Evolutionary conservation across 2,113 vertebrate species (phyloP), one percentile per base, ranked within the genome.

Genomic region (Parus major): DNA sequence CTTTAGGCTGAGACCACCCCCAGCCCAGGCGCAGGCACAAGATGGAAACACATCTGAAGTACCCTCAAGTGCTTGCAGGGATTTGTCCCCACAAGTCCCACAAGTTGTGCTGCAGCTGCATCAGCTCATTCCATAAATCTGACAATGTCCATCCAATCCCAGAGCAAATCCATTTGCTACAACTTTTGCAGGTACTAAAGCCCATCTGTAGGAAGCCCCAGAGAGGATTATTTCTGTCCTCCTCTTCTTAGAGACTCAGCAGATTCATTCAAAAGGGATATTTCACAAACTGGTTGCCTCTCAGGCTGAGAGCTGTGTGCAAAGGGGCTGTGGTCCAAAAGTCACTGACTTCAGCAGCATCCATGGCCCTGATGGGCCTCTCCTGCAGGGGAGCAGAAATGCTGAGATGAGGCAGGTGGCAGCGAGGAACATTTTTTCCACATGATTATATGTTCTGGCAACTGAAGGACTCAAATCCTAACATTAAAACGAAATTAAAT

Each of bases 161-260:
- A 0, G 44, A 86, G 72, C 44, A 94, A 94, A 86, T 86, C 69
- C 56, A 57, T 94, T 95, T 49, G 53, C 80, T 68, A 52, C 90
- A 75, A 83, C 80, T 46, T 78, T 49, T 64, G 56, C 60, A 84
- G 50, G 90, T 56, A 60, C 68, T 83, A 64, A 88, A 90, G 46
- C 56, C 79, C 80, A 75, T 52, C 71, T 88, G 87, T 24, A 80
- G 71, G 85, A 84, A 86, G 64, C 29, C 36, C 52, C 4, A 10
- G 36, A 31, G 7, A n/a, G 36, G 68, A 56, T 93, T 95, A 71
- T 90, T 95, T 96, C 90, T 88, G 85, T 93, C 68, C 68, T 94
- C 42, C 44, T 87, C 72, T 77, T 92, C 52, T 64, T 92, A 63
- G 80, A 95, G 76, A 31, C 73, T 84, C 82, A 89, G 70, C 60